phyloP scores from a whole-genome alignment of 2,113 vertebrate genomes.

The Chiloscyllium plagiosum region DNA sequence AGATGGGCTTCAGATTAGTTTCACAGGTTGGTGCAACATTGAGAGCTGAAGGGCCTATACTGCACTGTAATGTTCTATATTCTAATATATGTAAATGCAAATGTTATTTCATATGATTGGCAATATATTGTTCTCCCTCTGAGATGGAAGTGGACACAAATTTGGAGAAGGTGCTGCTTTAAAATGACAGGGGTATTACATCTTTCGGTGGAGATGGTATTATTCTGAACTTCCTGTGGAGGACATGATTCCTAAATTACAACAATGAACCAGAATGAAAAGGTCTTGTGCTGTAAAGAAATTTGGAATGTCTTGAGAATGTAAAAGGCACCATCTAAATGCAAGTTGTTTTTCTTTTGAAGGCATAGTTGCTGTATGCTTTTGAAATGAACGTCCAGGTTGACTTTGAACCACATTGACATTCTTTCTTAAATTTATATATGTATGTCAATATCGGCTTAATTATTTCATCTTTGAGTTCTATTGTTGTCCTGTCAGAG shows the following conservation, averaged over 20 bases:
- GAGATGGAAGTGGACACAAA: not conserved
- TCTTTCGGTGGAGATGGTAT: not conserved
- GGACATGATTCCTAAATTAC: not conserved
- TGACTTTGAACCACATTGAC: not conserved
- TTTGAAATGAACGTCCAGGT: not conserved
- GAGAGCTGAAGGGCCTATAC: too few species aligned
- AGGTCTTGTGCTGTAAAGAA: not conserved
- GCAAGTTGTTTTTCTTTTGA: not conserved
- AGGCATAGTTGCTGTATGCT: not conserved
- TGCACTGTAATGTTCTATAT: too few species aligned
- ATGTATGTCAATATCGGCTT: not conserved
- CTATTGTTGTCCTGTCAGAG: not conserved
- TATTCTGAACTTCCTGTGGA: not conserved
- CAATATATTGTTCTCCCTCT: not conserved
- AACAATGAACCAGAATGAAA: not conserved
- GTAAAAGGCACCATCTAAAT: not conserved
- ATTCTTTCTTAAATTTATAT: not conserved
- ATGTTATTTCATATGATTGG: not conserved
- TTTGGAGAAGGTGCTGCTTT: not conserved
- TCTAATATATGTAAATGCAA: too few species aligned
- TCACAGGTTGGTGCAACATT: too few species aligned
- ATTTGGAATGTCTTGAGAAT: not conserved
- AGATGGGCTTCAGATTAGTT: too few species aligned
- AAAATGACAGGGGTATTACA: not conserved
- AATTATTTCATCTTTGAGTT: not conserved